Evolutionary conservation across 2,113 vertebrate genomes (phyloP), one percentile per base, ranked within the genome.

Genomic region (Brachionichthys hirsutus): DNA sequence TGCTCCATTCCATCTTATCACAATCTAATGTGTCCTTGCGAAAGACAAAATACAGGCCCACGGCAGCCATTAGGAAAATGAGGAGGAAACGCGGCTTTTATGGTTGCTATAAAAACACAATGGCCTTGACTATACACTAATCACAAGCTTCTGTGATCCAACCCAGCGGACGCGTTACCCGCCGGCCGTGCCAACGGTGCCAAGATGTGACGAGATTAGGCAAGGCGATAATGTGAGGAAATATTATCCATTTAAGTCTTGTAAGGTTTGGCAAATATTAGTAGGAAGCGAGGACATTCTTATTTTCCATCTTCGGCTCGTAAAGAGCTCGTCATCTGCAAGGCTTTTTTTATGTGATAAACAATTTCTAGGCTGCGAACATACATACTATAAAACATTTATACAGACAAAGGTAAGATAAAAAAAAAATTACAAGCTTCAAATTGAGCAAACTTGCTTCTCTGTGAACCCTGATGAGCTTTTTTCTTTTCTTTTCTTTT

Each of bases 61-160:
- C 50, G 55, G 92, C 89, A 90, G 89, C 92, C 92, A 93, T 96
- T 94, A 94, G 71, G 84, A 92, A 95, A 94, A 94, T 91, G 90
- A 95, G 91, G 90, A 92, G 83, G 91, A 92, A 93, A 93, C 89
- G 91, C 83, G 78, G 87, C 78, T 92, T 96, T 95, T 93, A 96
- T 92, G 93, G 92, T 90, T 64, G 92, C 87, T 89, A 94, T 95
- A 95, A 95, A 90, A 94, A 90, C 83, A 93, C 93, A 94, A 93
- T 87, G 92, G 92, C 91, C 90, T 81, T 82, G 90, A 89, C 91
- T 87, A 88, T 93, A 93, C 94, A 94, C 90, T 92, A 91, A 94
- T 94, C 92, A 90, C 88, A 73, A 78, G 88, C 85, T 79, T 89
- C 84, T 90, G 78, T 86, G 78, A 85, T 85, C 81, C 86, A 70